Evolutionary conservation across 2,113 vertebrate species (phyloP), one percentile per base, ranked within the genome.

Genomic region (Mustelus asterias): DNA sequence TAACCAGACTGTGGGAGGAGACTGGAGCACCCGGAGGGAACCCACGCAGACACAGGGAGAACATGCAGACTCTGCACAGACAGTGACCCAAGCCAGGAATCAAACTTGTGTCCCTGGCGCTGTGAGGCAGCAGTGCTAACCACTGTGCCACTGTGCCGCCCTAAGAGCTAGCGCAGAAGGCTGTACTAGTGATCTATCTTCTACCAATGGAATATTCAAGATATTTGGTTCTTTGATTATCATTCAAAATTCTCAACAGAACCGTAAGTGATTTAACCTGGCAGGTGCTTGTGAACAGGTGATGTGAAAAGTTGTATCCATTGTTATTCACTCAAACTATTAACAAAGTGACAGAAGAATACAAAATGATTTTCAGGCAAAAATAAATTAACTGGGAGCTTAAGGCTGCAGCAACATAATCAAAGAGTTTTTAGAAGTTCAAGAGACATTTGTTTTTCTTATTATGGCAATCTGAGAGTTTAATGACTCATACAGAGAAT

Each of bases 361-460:
- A 18, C n/a, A 44, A 83, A 54, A 24, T 6, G 24, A 29, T 41
- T 48, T 44, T 54, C 41, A 44, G 92, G 41, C 93, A 72, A 65
- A 41, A 95, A 94, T 10, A 69, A 85, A 85, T 85, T 22, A 85
- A 85, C 80, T 93, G 90, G 67, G 58, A 67, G 20, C 20, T 94
- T 69, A 67, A 94, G 92, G 20, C 37, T 94, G 92, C 37, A 70
- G 14, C 13, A 44, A 41, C 93, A 70, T 72, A 29, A 41, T 67
- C 90, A 93, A 93, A 58, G 54, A 58, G n/a, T 20, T 93, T 37
- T 65, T 76, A 67, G n/a, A 93, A 69, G 67, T 94, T 94, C 63
- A 2, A 26, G 29, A 33, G 33, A 37, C 60, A 93, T 65, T 93
- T 67, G 18, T 65, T 95, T 70, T 76, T 54, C 94, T 54, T 54